These are phyloP conservation scores for Uloborus diversus DNA, from an alignment of 1,140 invertebrate genomes.

Conservation along the genomic window DNA sequence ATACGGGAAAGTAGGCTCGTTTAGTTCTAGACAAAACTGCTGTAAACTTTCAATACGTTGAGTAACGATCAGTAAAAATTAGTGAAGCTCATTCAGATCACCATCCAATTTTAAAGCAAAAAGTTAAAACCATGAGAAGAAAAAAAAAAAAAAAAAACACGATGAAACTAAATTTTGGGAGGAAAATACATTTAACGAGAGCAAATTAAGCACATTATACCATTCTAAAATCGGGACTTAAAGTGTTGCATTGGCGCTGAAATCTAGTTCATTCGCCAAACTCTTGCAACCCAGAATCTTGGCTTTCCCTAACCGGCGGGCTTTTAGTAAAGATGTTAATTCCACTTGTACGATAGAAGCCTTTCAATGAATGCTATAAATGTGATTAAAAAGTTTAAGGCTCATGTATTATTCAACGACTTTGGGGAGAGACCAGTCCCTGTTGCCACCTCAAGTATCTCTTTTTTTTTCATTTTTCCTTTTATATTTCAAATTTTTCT, in stretches of 20 bases:
- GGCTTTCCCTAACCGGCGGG: conserved; percentile 42
- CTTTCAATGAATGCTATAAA: conserved; percentile 55
- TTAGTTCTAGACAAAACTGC: too few species aligned
- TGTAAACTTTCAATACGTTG: too few species aligned
- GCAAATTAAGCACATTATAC: too few species aligned
- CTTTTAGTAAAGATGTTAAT: conserved; percentile 55
- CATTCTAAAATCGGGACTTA: too few species aligned
- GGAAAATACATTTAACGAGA: too few species aligned
- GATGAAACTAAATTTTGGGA: too few species aligned
- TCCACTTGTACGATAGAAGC: conserved; percentile 52
- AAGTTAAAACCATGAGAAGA: too few species aligned
- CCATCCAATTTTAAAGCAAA: too few species aligned
- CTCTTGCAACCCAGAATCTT: conserved; percentile 34
- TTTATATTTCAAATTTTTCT: conserved; percentile 53
- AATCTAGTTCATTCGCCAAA: conserved; percentile 1
- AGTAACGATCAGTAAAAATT: too few species aligned
- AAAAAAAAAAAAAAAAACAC: too few species aligned
- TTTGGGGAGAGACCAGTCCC: conserved; percentile 26
- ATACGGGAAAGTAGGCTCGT: too few species aligned
- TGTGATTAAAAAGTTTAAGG: conserved; percentile 55
- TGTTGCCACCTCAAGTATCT: conserved; percentile 49
- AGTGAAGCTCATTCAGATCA: too few species aligned
- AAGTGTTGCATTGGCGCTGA: background rate
- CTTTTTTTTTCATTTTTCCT: conserved; percentile 32
- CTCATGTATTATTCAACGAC: conserved; percentile 52